phyloP scores from a whole-genome alignment of 2,888 invertebrate genomes.

The Romanomermis culicivorax region DNA sequence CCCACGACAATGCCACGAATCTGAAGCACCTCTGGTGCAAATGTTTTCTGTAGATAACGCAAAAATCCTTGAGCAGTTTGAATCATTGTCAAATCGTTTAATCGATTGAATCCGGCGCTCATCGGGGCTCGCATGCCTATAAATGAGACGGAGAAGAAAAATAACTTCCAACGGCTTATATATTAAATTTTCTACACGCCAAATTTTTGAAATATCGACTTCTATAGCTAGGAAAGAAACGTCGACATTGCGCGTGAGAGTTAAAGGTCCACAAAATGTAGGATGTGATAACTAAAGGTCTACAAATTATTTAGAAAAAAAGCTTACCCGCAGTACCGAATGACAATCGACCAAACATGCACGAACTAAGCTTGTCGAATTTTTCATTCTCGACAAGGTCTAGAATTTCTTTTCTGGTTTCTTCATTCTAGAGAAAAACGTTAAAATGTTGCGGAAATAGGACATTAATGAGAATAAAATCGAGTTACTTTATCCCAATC shows the following conservation, averaged over 20 bases:
- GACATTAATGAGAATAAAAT: too few relatives aligned
- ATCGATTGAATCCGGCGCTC: constrained; percentile 71
- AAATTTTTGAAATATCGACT: too few relatives aligned
- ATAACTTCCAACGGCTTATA: neutral
- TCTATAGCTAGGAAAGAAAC: too few relatives aligned
- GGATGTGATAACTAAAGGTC: too few relatives aligned
- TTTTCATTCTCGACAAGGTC: neutral
- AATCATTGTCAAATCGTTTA: constrained; percentile 80
- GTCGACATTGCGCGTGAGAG: too few relatives aligned
- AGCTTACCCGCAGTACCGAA: neutral
- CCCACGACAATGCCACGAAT: constrained; percentile 57
- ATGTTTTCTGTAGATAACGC: constrained; percentile 45
- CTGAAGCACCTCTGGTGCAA: constrained; percentile 39
- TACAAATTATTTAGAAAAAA: too few relatives aligned
- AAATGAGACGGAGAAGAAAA: neutral
- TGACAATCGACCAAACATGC: neutral
- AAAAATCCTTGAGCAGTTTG: constrained; percentile 79
- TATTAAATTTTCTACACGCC: constrained; percentile 2
- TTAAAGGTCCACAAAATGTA: too few relatives aligned
- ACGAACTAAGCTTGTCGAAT: neutral
- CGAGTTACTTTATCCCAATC: too few relatives aligned
- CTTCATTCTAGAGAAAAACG: too few relatives aligned
- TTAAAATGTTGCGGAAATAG: too few relatives aligned
- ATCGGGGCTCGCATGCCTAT: constrained; percentile 62
- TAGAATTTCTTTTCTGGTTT: neutral